Evolutionary conservation across 1,140 invertebrate species (phyloP).

Genomic region (Cotesia glomerata): DNA sequence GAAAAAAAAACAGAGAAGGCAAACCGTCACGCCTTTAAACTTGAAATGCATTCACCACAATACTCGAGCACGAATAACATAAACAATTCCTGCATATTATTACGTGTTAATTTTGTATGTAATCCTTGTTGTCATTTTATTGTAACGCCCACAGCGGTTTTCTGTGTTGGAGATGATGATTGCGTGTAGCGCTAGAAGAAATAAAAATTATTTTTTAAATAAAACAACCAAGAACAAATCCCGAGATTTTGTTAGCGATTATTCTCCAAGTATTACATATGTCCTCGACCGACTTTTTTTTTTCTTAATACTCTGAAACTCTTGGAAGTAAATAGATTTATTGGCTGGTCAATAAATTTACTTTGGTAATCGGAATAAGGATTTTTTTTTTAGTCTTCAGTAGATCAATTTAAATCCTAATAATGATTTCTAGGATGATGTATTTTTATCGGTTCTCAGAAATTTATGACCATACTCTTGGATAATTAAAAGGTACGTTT

Average conservation of each 20-base stretch:
- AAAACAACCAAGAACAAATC: neutral
- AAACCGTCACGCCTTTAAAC: constrained; percentile 3
- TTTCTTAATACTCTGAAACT: neutral
- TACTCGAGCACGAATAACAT: neutral
- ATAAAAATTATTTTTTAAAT: neutral
- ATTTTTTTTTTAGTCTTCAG: neutral
- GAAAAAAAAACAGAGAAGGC: neutral
- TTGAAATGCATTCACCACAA: constrained; percentile 1
- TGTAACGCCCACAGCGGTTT: neutral
- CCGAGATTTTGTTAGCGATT: neutral
- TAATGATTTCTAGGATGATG: no score
- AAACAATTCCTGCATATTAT: neutral
- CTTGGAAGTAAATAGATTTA: neutral
- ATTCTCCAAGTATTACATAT: neutral
- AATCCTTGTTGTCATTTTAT: neutral
- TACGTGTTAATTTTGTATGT: neutral
- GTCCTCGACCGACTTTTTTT: constrained; percentile 2
- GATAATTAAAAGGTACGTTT: no score
- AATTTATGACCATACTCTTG: no score
- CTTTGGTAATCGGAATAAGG: neutral
- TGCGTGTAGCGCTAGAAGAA: neutral
- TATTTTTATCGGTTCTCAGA: no score
- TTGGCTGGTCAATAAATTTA: neutral
- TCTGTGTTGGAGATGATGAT: neutral
- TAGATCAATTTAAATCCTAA: neutral